Evolutionary conservation across 2,113 vertebrate species (phyloP), one percentile per base, ranked within the genome.

Genomic region (Gallinago undulata): DNA sequence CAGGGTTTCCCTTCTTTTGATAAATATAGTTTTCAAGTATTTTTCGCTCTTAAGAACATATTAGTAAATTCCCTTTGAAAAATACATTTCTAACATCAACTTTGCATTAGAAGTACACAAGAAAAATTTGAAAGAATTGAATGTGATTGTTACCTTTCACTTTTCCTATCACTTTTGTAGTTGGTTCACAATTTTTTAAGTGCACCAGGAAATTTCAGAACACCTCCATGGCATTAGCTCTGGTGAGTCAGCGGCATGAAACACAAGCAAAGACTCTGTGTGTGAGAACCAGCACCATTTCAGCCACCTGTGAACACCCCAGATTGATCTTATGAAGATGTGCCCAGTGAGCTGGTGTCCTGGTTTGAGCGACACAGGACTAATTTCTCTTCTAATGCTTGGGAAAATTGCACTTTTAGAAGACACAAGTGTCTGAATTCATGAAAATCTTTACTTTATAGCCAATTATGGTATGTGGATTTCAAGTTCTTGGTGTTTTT

Each of bases 301-400:
- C 35, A 41, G 27, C 2, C 2, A 37, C 3, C 37, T 2, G n/a
- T 1, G 23, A 17, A 19, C 24, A 21, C 19, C 2, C 12, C 2
- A 4, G 48, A n/a, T 19, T 4, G 31, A 4, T 1, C 33, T 21
- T 3, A 10, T 2, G 3, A n/a, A 23, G 45, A 9, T 1, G 23
- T 1, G 11, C 11, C 8, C 11, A 7, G 57, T 0, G 22, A 45
- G 86, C 68, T 9, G 55, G 35, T 9, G 17, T 19, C 28, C 56
- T n/a, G 31, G 13, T 35, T 59, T 59, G 57, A 35, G 33, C 1
- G 5, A 35, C 57, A 59, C 33, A 24, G 57, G 33, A 35, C 57
- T 35, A 22, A 35, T 59, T 59, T 59, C 21, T 59, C 33, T n/a
- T 59, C 33, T 59, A 59, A 35, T 35, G 57, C 57, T 59, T 23